Evolutionary conservation across 35 echinoderm and acorn worm genomes (phyloP).

Genomic region (Eucidaris tribuloides): DNA sequence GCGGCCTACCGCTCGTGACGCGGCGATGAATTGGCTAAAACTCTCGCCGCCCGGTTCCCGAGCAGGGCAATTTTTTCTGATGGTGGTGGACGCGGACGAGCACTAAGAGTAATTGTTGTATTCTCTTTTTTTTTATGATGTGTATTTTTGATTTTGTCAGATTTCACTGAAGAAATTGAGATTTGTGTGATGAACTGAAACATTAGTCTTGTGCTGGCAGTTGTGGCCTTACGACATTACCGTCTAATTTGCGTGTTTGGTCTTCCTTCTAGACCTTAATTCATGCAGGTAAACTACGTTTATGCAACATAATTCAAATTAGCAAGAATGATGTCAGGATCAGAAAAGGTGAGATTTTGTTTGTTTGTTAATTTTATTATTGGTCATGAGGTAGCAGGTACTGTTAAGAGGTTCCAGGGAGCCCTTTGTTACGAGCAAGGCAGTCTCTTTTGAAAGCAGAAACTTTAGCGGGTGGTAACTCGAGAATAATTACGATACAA

Average conservation of each 20-base stretch:
- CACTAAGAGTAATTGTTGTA: no score
- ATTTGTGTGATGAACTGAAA: no score
- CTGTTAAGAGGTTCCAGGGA: background rate
- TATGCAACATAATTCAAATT: constrained; percentile 99
- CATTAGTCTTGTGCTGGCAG: no score
- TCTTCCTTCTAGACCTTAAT: background rate
- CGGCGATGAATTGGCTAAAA: no score
- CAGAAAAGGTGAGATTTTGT: constrained; percentile 95
- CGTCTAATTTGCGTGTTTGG: background rate
- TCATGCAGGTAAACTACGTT: constrained; percentile 77
- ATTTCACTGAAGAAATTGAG: background rate
- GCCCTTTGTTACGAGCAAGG: background rate
- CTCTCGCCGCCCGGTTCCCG: no score
- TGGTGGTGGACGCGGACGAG: no score
- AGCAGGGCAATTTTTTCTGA: no score
- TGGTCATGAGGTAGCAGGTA: background rate
- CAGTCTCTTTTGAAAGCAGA: background rate
- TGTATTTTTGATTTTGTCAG: background rate
- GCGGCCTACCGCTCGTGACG: no score
- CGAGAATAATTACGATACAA: background rate
- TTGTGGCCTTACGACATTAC: background rate
- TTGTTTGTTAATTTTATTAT: background rate
- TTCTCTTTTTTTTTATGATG: no score
- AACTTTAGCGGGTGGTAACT: background rate
- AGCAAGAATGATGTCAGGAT: constrained; percentile 99